A percentile compares a stretch with the other conserved stretches of the same genome.
These are phyloP conservation scores for Chiloscyllium punctatum DNA, from an alignment of 2,797 vertebrate genomes.

Conservation along the genomic window DNA sequence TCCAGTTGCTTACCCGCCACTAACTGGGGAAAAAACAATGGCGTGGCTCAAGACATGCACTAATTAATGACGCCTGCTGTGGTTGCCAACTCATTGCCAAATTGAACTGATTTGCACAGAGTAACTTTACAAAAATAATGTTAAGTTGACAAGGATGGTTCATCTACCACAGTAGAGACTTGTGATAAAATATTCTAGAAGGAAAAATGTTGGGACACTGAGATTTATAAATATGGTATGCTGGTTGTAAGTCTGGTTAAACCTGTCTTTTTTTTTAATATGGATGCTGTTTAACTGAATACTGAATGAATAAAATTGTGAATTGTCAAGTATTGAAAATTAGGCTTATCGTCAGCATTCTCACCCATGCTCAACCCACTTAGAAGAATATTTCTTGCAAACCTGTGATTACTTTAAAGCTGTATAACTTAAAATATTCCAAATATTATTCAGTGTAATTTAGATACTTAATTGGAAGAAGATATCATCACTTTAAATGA, in stretches of 20 bases:
- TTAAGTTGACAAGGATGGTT: background rate
- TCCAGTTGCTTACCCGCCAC: background rate
- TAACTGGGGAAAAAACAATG: background rate
- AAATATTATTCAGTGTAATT: background rate
- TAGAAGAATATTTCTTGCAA: background rate
- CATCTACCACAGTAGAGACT: background rate
- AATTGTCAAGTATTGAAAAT: background rate
- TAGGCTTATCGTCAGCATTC: background rate
- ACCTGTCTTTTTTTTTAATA: background rate
- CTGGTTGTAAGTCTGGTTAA: background rate
- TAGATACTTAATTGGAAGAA: background rate
- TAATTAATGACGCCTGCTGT: background rate
- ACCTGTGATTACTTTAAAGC: background rate
- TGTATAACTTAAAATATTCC: background rate
- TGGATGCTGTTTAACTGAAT: background rate
- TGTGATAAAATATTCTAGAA: background rate
- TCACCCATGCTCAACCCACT: too few species aligned
- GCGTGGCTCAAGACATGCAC: background rate
- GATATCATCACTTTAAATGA: background rate
- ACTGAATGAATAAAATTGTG: constrained; percentile 20
- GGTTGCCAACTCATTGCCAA: background rate
- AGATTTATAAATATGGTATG: background rate
- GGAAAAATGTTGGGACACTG: background rate
- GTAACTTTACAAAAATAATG: background rate
- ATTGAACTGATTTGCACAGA: background rate